phyloP scores from a whole-genome alignment of 1,140 invertebrate genomes.

The Drosophila nasuta region DNA sequence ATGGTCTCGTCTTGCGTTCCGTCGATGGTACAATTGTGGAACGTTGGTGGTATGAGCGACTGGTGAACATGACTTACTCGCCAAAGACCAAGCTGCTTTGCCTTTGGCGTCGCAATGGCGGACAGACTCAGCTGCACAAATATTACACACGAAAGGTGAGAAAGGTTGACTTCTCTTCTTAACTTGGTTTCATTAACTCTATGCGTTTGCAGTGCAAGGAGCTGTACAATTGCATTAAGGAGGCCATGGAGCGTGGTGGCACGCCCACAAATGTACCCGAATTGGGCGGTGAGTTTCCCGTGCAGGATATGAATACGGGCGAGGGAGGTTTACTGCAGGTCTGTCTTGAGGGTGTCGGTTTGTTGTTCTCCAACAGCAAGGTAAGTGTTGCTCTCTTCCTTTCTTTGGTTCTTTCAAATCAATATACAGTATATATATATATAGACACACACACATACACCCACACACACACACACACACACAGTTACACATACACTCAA shows the following conservation, averaged over 20 bases:
- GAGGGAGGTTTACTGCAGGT: constrained; percentile 99
- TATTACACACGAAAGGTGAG: constrained; percentile 99
- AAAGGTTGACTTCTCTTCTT: neutral
- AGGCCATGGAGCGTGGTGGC: constrained; percentile 98
- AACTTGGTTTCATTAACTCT: neutral
- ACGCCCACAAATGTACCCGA: constrained; percentile 92
- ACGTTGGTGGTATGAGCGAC: constrained; percentile 99
- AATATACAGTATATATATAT: constrained; percentile 11
- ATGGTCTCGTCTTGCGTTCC: constrained; percentile 97
- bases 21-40: constrained; percentile 95
- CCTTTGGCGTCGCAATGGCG: constrained; percentile 96
- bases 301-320: constrained; percentile 97
- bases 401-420: constrained; percentile 10
- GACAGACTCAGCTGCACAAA: constrained; percentile 96
- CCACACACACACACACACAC: neutral
- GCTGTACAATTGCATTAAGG: constrained; percentile 99
- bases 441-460: constrained; percentile 9
- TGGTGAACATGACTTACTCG: constrained; percentile 99
- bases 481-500: constrained; percentile 20
- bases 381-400: constrained; percentile 86
- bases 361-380: constrained; percentile 99
- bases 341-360: constrained; percentile 99
- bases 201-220: constrained; percentile 94
- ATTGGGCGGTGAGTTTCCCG: constrained; percentile 99
- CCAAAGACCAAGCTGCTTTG: constrained; percentile 99